Base-by-base conservation (phyloP, 2,888 invertebrate species). In the Harmothoe impar region DNA sequence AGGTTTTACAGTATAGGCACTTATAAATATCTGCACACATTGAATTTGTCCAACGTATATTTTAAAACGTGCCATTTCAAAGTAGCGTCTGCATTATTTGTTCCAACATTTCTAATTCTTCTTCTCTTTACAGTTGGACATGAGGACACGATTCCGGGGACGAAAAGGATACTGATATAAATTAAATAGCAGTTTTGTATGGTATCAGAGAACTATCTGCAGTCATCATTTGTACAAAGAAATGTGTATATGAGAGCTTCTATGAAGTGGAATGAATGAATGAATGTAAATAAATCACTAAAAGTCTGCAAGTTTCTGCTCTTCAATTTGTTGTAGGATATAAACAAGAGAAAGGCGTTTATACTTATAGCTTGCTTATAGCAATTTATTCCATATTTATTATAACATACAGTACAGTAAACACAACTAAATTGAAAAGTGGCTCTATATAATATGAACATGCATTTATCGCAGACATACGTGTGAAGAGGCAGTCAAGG, bases 111-210 rank as follows among this genome's bases (percentile, higher is more conserved):
- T 43, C n/a, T n/a, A n/a, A n/a, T 43, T 43, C 10, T 43, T 43
- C 10, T 3, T 43, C 10, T 43, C 5, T 90, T 93, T 92, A 85
- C 92, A 94, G 94, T 89, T 94, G 84, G 94, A 94, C 90, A 94
- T 94, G 94, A 90, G 94, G 84, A 91, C 92, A 43, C 90, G 94
- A 89, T 94, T 94, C 84, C 86, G 94, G 91, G 94, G 94, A 91
- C 92, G 92, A n/a, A 94, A 93, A 86, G 94, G 93, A 43, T 93
- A 94, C 89, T 93, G 90, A 93, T 20, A 56, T 29, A n/a, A 17
- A 3, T n/a, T 7, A 29, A 29, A 12, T n/a, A 43, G 10, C 10
- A 43, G 10, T 43, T 43, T 7, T 43, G 43, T 43, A 62, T n/a
- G 3, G 20, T 15, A n/a, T 15, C 62, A n/a, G n/a, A n/a, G 62